phyloP scores from a whole-genome alignment of 2,888 invertebrate species.

The Lomographa bimaculata region DNA sequence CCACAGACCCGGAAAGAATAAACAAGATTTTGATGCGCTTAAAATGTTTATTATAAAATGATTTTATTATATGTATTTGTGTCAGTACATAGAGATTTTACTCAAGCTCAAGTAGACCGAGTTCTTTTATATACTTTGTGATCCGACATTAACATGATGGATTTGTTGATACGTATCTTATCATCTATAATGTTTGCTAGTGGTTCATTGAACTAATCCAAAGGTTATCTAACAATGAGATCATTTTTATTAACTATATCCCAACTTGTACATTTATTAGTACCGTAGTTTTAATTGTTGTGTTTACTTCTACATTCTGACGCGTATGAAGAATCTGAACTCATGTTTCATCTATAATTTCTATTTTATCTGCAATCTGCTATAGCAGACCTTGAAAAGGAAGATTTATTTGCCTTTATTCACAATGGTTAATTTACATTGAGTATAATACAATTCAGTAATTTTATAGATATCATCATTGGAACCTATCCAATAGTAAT shows the following conservation, averaged over 20 bases:
- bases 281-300: slow-evolving; percentile 30
- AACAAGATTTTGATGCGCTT: slow-evolving; percentile 11
- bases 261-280: slow-evolving; percentile 20
- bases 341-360: slow-evolving; percentile 30
- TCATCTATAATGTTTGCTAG: slow-evolving; percentile 12
- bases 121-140: no score
- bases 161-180: slow-evolving; percentile 15
- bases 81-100: no score
- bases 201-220: slow-evolving; percentile 16
- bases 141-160: slow-evolving; percentile 11
- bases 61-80: no score
- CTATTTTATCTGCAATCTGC: slow-evolving; percentile 35
- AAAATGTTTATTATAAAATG: slow-evolving; percentile 13
- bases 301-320: slow-evolving; percentile 28
- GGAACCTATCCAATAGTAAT: slow-evolving; percentile 54
- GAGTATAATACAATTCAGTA: slow-evolving; percentile 40
- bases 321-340: slow-evolving; percentile 28
- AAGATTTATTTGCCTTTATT: slow-evolving; percentile 44
- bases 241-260: slow-evolving; percentile 15
- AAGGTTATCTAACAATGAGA: slow-evolving; percentile 6
- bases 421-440: slow-evolving; percentile 43
- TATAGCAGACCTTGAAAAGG: slow-evolving; percentile 38
- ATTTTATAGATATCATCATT: slow-evolving; percentile 38
- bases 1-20: slow-evolving; percentile 16
- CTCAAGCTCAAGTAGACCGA: no score